A percentile compares a stretch with the other conserved stretches of the same genome.
Evolutionary conservation across 2,888 invertebrate species (phyloP).

Genomic region (Baccha elongata): DNA sequence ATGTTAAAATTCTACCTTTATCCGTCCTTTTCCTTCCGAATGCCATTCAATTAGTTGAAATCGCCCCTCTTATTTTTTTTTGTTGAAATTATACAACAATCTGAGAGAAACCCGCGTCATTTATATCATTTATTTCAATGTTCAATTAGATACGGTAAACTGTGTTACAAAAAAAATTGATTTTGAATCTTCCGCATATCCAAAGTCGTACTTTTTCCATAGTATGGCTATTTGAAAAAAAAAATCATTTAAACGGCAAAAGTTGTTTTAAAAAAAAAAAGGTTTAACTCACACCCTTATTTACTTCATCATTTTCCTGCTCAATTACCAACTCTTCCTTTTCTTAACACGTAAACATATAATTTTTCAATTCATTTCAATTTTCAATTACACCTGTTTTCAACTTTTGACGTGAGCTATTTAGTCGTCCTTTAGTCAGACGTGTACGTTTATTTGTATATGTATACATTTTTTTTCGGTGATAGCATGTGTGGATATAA

Average conservation of each 20-base stretch:
- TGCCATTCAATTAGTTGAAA: conserved; percentile 46
- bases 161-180: background rate
- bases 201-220: conserved; percentile 26
- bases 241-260: background rate
- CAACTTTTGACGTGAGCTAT: conserved; percentile 68
- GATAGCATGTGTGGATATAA: conserved; percentile 42
- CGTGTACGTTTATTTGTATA: conserved; percentile 9
- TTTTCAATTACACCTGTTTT: conserved; percentile 73
- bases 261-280: conserved; percentile 6
- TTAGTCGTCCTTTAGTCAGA: conserved; percentile 51
- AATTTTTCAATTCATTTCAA: conserved; percentile 74
- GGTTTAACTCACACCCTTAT: conserved; percentile 40
- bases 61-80: background rate
- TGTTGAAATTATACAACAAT: background rate
- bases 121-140: conserved; percentile 58
- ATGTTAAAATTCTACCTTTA: conserved; percentile 32
- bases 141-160: conserved; percentile 61
- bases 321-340: conserved; percentile 63
- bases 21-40: conserved; percentile 35
- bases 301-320: conserved; percentile 39
- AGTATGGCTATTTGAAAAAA: conserved; percentile 16
- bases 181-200: conserved; percentile 1
- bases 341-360: conserved; percentile 70
- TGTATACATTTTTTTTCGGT: background rate
- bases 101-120: conserved; percentile 40